Evolutionary conservation across 2,797 vertebrate species (phyloP).

Genomic region (Eulemur albifrons): DNA sequence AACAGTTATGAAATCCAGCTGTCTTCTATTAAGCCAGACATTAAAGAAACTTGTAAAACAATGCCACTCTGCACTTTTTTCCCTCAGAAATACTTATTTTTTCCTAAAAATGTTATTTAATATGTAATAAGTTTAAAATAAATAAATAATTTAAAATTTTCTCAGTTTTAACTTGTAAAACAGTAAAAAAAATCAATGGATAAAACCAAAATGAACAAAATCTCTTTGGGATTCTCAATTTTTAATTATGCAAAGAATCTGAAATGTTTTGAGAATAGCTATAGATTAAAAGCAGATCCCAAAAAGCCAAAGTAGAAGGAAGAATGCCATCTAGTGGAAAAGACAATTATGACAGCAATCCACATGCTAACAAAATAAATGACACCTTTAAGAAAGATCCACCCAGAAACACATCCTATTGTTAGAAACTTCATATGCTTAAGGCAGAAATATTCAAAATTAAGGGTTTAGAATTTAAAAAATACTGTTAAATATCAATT

Average conservation of each 20-base stretch:
- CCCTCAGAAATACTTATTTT: background rate
- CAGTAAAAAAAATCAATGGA: background rate
- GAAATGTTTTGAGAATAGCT: background rate
- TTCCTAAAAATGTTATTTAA: background rate
- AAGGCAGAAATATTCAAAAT: constrained; percentile 4
- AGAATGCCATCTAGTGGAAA: constrained; percentile 81
- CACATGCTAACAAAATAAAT: background rate
- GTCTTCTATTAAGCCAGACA: background rate
- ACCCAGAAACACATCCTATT: background rate
- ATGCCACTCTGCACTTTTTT: background rate
- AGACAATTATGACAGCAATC: constrained; percentile 32
- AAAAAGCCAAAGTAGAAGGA: constrained; percentile 26
- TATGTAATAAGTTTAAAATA: background rate
- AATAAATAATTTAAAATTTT: background rate
- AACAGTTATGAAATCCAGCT: background rate
- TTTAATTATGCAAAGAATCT: background rate
- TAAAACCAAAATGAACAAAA: background rate
- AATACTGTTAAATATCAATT: background rate
- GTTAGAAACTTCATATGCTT: background rate
- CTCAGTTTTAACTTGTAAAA: background rate
- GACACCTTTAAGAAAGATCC: background rate
- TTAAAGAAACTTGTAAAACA: background rate
- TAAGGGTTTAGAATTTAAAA: background rate
- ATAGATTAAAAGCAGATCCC: background rate
- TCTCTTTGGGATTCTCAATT: background rate